Percentiles rank a stretch among this genome's conserved stretches.
These are phyloP conservation scores for Ptilodon capucinus DNA, from an alignment of 2,888 invertebrate genomes.

Conservation along the genomic window DNA sequence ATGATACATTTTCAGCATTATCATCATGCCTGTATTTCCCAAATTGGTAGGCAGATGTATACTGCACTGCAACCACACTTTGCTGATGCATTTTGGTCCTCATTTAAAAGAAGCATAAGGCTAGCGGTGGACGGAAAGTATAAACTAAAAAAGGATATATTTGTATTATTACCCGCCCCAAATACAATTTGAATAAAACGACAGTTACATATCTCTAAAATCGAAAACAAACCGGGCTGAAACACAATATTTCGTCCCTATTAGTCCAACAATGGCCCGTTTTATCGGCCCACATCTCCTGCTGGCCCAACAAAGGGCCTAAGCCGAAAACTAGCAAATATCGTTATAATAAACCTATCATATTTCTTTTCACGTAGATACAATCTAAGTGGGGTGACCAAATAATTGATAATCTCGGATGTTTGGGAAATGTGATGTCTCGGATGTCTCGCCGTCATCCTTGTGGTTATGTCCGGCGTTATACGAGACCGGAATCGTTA, in stretches of 20 bases:
- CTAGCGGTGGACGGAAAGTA: too few relatives aligned
- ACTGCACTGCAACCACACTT: too few relatives aligned
- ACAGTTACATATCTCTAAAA: conserved; percentile 53
- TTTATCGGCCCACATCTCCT: conserved; percentile 37
- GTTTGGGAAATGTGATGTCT: conserved; percentile 26
- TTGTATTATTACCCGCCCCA: conserved; percentile 1
- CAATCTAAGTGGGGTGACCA: conserved; percentile 64
- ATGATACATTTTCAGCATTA: too few relatives aligned
- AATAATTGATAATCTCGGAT: conserved; percentile 66
- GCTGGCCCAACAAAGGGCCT: conserved; percentile 48
- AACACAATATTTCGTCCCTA: conserved; percentile 49
- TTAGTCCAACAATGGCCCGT: conserved; percentile 29
- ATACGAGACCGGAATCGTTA: conserved; percentile 4
- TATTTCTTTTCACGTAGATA: conserved; percentile 63
- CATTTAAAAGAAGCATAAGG: too few relatives aligned
- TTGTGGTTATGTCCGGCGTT: conserved; percentile 32
- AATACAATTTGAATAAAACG: conserved; percentile 42
- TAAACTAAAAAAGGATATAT: too few relatives aligned
- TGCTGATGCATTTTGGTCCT: too few relatives aligned
- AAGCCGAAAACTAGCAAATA: conserved; percentile 67
- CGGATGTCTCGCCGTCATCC: conserved; percentile 37
- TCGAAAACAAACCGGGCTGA: conserved; percentile 57
- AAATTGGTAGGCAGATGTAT: too few relatives aligned
- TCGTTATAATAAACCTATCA: conserved; percentile 78
- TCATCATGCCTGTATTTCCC: too few relatives aligned